Conservation (phyloP, 2,797 vertebrate species). For the Cirrhinus molitorella region DNA sequence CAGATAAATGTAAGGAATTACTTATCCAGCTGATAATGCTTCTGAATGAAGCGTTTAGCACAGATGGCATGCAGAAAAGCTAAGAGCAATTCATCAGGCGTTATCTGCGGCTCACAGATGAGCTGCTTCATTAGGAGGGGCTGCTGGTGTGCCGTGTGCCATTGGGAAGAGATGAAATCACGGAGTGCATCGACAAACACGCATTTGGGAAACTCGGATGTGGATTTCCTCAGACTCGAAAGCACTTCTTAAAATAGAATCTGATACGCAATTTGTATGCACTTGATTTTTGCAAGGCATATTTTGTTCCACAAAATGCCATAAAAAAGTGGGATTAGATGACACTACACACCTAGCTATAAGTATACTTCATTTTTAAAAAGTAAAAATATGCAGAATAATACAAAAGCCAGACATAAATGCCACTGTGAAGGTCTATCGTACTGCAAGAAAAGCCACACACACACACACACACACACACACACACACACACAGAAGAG, state of each 20-base stretch:
- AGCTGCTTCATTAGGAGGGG: slow-evolving; percentile 43
- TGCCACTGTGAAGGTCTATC: slow-evolving; percentile 33
- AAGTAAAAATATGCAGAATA: slow-evolving; percentile 1
- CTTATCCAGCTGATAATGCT: slow-evolving; percentile 7
- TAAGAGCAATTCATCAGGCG: slow-evolving; percentile 47
- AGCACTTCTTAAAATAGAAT: slow-evolving; percentile 39
- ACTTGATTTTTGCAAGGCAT: neutral
- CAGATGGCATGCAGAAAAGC: slow-evolving; percentile 40
- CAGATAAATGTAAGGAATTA: slow-evolving; percentile 27
- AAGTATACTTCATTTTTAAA: neutral
- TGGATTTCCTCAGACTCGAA: slow-evolving; percentile 35
- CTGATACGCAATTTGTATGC: neutral
- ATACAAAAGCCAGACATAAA: neutral
- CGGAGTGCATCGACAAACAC: slow-evolving; percentile 55
- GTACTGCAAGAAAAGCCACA: slow-evolving; percentile 44
- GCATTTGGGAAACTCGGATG: slow-evolving; percentile 22
- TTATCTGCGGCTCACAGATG: slow-evolving; percentile 48
- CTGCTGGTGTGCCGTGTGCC: slow-evolving; percentile 21
- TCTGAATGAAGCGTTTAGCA: slow-evolving; percentile 39
- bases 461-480: slow-evolving; percentile 67
- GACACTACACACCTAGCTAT: neutral
- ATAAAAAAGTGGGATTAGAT: neutral
- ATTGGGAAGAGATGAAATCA: slow-evolving; percentile 38
- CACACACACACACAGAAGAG: slow-evolving; percentile 66
- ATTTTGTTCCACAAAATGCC: slow-evolving; percentile 26